Conservation (phyloP, 2,797 vertebrate genomes). For the Anguilla obscura region DNA sequence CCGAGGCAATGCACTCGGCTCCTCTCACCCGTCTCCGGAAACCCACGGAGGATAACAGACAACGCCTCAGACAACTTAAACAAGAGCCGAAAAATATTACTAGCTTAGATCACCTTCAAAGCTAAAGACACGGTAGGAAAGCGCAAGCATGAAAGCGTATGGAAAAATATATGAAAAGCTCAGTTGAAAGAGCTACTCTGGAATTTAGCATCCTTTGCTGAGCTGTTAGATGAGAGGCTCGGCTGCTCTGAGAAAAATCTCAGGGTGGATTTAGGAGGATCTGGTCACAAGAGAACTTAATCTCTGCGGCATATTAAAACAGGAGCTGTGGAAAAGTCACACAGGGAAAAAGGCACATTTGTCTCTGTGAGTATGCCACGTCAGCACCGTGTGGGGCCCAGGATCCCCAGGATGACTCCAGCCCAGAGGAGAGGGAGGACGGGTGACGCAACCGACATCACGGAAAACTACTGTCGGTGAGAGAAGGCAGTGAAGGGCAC, state of each 20-base stretch:
- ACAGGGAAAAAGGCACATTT: background rate
- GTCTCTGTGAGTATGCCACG: background rate
- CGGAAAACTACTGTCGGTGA: background rate
- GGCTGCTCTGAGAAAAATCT: background rate
- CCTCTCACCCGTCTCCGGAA: background rate
- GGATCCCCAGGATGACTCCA: background rate
- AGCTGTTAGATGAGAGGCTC: slow-evolving; percentile 15
- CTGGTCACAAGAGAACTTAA: slow-evolving; percentile 19
- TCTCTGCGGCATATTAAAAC: slow-evolving; percentile 17
- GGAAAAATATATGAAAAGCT: background rate
- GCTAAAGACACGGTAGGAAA: background rate
- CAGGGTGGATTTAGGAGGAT: slow-evolving; percentile 19
- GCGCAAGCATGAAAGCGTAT: background rate
- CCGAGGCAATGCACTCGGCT: background rate
- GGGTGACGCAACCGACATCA: background rate
- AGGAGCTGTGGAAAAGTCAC: background rate
- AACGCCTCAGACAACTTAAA: background rate
- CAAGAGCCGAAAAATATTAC: background rate
- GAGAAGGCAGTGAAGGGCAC: background rate
- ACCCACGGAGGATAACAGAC: background rate
- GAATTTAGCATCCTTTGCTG: background rate
- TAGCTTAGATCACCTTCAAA: background rate
- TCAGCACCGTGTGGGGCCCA: too few relatives aligned
- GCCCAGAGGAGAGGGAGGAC: background rate
- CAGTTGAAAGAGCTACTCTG: background rate